Conservation (phyloP, 1,140 invertebrate species). For the Himalopsyche phryganea region DNA sequence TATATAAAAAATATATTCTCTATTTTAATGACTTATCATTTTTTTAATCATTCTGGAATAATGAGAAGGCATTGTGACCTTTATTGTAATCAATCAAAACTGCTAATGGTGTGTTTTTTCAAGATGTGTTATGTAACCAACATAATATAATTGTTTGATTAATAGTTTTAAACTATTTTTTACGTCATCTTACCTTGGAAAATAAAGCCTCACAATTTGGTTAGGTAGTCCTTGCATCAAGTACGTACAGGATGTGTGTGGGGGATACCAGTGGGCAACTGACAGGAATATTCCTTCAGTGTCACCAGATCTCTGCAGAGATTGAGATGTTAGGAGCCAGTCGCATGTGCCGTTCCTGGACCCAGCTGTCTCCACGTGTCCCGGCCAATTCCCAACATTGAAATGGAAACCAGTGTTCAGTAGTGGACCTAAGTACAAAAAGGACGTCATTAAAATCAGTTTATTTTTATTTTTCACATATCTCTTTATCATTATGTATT, state of each 20-base stretch:
- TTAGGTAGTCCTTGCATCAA: conserved; percentile 77
- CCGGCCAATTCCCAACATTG: conserved; percentile 89
- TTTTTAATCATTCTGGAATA: no score
- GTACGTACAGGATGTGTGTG: conserved; percentile 86
- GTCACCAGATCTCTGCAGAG: conserved; percentile 68
- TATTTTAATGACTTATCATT: no score
- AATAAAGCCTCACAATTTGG: conserved; percentile 83
- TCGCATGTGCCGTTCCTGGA: conserved; percentile 81
- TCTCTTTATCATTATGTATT: no score
- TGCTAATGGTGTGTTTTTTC: no score
- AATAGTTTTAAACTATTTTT: no score
- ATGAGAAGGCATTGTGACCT: no score
- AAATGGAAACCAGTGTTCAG: conserved; percentile 90
- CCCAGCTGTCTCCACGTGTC: conserved; percentile 81
- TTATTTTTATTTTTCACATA: no score
- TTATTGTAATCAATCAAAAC: no score
- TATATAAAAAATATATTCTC: no score
- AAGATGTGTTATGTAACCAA: no score
- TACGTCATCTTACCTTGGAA: conserved; percentile 69
- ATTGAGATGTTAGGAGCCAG: conserved; percentile 79
- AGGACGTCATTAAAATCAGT: no score
- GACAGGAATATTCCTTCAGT: conserved; percentile 85
- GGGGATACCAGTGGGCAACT: conserved; percentile 89
- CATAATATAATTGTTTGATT: no score
- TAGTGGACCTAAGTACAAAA: conserved; percentile 74